These are phyloP conservation scores for Blastobasis lacticolella DNA, from an alignment of 2,888 invertebrate genomes.

Conservation along the genomic window DNA sequence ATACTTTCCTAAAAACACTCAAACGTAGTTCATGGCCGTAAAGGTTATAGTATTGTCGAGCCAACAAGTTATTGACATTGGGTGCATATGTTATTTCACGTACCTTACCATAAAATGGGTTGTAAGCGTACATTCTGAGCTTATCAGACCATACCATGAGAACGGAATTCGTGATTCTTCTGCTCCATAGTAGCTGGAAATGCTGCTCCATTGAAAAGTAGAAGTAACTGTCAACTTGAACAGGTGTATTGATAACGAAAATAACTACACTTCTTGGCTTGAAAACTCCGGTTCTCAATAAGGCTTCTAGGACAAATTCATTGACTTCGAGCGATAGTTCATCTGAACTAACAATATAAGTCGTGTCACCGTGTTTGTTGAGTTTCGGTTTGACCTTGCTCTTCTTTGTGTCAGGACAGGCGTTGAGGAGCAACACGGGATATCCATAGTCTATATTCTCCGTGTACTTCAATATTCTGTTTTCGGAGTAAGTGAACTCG, in stretches of 20 bases:
- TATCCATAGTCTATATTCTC: conserved; percentile 53
- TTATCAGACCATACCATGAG: conserved; percentile 41
- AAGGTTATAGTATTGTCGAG: conserved; percentile 44
- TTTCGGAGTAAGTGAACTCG: conserved; percentile 64
- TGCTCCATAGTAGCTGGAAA: conserved; percentile 67
- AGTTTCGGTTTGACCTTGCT: conserved; percentile 46
- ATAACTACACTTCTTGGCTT: conserved; percentile 57
- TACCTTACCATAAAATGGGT: conserved; percentile 59
- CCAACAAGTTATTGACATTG: conserved; percentile 37
- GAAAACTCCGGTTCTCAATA: conserved; percentile 54
- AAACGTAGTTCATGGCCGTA: conserved; percentile 43
- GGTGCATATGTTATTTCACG: conserved; percentile 49
- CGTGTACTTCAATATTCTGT: conserved; percentile 55
- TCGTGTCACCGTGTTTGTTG: conserved; percentile 55
- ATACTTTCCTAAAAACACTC: conserved; percentile 53
- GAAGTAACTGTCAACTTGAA: conserved; percentile 45
- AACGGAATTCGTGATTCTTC: conserved; percentile 67
- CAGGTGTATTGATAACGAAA: conserved; percentile 47
- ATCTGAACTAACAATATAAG: conserved; percentile 54
- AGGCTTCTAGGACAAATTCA: conserved; percentile 41
- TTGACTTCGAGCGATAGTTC: conserved; percentile 42
- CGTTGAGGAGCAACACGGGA: conserved; percentile 55
- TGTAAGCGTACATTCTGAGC: conserved; percentile 65
- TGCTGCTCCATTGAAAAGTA: conserved; percentile 51
- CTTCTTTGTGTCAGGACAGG: conserved; percentile 43